Evolutionary conservation across 1,140 invertebrate genomes (phyloP).

Genomic region (Halyomorpha halys): DNA sequence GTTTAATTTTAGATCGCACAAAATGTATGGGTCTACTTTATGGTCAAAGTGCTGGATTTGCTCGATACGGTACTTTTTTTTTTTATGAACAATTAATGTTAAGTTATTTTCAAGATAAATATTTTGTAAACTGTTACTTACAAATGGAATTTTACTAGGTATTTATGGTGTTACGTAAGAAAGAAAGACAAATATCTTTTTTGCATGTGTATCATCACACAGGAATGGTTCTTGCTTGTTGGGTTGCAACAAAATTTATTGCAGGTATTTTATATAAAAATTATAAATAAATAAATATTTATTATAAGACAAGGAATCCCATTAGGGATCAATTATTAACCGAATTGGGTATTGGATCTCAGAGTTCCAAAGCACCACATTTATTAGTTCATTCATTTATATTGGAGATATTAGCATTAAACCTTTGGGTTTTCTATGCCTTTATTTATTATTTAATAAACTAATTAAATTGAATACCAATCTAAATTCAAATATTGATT

Average conservation of each 20-base stretch:
- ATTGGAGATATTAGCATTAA: too few species aligned
- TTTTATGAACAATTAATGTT: not conserved
- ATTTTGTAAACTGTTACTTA: slow-evolving; percentile 33
- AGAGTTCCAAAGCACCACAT: too few species aligned
- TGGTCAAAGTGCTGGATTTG: slow-evolving; percentile 58
- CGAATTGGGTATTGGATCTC: too few species aligned
- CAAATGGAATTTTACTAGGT: slow-evolving; percentile 38
- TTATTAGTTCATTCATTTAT: too few species aligned
- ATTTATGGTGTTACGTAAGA: slow-evolving; percentile 75
- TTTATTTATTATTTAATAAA: too few species aligned
- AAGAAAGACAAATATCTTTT: slow-evolving; percentile 60
- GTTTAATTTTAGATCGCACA: not conserved
- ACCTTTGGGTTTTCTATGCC: too few species aligned
- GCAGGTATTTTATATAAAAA: slow-evolving; percentile 37
- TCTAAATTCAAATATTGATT: too few species aligned
- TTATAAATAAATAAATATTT: too few species aligned
- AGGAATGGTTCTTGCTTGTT: slow-evolving; percentile 50
- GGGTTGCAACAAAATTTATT: slow-evolving; percentile 46
- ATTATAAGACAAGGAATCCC: too few species aligned
- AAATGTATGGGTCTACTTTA: slow-evolving; percentile 49
- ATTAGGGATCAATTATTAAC: too few species aligned
- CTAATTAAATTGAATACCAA: too few species aligned
- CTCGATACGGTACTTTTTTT: slow-evolving; percentile 48
- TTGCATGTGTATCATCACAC: slow-evolving; percentile 66
- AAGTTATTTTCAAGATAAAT: not conserved